A percentile compares a stretch with the other conserved stretches of the same genome.
Conservation (phyloP, 2,113 vertebrate genomes). For the Notothenia coriiceps region DNA sequence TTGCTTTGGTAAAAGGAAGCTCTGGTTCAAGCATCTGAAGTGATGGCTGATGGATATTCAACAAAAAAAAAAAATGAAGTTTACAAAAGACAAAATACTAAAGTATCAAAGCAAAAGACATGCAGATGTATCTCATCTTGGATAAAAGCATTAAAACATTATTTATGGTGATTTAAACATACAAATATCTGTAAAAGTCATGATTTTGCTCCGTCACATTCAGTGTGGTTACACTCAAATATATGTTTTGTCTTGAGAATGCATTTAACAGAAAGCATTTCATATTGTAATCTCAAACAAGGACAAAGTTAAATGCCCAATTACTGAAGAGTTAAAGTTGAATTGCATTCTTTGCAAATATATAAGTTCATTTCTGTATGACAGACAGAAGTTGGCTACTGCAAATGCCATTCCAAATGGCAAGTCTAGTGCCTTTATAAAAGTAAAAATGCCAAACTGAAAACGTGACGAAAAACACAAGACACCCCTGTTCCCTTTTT, state of each 20-base stretch:
- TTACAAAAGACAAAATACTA: slow-evolving; percentile 27
- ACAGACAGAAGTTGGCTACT: slow-evolving; percentile 72
- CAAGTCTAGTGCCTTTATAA: slow-evolving; percentile 76
- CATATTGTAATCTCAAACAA: slow-evolving; percentile 42
- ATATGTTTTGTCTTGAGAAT: slow-evolving; percentile 1
- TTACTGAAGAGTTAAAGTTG: slow-evolving; percentile 42
- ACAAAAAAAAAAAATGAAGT: slow-evolving; percentile 32
- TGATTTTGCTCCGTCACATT: slow-evolving; percentile 7
- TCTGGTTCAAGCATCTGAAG: slow-evolving; percentile 2
- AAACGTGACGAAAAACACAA: slow-evolving; percentile 13
- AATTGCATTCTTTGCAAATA: slow-evolving; percentile 15
- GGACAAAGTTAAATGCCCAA: not conserved
- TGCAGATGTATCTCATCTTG: slow-evolving; percentile 20
- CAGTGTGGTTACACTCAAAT: not conserved
- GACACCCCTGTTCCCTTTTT: slow-evolving; percentile 52
- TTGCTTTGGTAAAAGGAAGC: slow-evolving; percentile 12
- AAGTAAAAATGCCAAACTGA: slow-evolving; percentile 29
- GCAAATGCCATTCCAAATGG: slow-evolving; percentile 76
- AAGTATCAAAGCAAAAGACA: slow-evolving; percentile 24
- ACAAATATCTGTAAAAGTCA: not conserved
- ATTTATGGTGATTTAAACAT: not conserved
- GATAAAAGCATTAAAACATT: not conserved
- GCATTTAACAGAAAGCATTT: slow-evolving; percentile 20
- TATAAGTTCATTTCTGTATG: slow-evolving; percentile 70
- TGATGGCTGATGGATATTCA: not conserved